phyloP scores from a whole-genome alignment of 2,888 invertebrate genomes.

The Biston stratarius region DNA sequence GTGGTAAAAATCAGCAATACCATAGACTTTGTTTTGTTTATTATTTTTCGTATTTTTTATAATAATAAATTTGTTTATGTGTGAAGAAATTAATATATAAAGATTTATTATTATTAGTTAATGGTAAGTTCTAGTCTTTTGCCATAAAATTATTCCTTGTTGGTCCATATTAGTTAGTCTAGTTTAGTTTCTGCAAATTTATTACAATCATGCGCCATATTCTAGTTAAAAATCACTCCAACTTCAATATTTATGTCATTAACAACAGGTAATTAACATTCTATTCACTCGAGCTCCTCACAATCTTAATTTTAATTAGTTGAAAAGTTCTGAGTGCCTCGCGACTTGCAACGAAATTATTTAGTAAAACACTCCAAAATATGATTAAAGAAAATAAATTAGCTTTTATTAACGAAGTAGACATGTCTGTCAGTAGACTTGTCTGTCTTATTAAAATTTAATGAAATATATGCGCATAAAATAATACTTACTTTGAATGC shows the following conservation, averaged over 20 bases:
- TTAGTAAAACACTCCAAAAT: constrained; percentile 7
- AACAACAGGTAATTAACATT: constrained; percentile 31
- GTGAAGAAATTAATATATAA: no score
- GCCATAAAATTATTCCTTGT: no score
- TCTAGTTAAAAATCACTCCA: constrained; percentile 8
- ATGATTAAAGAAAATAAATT: constrained; percentile 5
- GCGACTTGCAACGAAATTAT: constrained; percentile 12
- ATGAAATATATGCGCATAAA: constrained; percentile 22
- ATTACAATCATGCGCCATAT: background rate
- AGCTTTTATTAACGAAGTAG: background rate
- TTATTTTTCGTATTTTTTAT: no score
- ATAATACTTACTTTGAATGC: constrained; percentile 57
- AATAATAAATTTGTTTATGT: no score
- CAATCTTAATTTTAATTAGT: constrained; percentile 37
- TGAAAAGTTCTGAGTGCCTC: constrained; percentile 17
- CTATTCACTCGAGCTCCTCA: constrained; percentile 27
- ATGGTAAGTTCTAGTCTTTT: no score
- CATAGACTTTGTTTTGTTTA: no score
- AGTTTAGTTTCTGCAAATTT: background rate
- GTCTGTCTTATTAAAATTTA: constrained; percentile 7
- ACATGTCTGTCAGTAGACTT: no score
- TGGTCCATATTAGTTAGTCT: no score
- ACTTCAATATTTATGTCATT: constrained; percentile 21
- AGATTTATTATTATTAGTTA: no score
- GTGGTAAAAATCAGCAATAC: no score